Conservation (phyloP, 2,888 invertebrate species). For the Lacanobia wlatinum region DNA sequence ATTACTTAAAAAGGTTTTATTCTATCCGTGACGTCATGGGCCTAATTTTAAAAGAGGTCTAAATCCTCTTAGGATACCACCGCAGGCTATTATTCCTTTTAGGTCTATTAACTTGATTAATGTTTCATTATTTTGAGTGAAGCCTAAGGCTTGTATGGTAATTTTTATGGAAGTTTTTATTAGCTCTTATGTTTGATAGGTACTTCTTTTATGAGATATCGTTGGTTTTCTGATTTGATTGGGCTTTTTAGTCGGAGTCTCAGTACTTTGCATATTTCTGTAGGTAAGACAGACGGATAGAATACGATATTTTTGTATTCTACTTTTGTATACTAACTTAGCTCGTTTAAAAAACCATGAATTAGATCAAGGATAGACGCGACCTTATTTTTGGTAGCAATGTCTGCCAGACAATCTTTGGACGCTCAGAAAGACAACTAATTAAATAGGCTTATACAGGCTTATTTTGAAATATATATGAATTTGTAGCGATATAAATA, state of each 20-base stretch:
- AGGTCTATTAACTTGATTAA: conserved; percentile 66
- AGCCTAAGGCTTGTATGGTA: conserved; percentile 45
- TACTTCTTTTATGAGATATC: conserved; percentile 43
- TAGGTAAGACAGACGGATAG: not conserved
- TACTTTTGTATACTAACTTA: too few relatives aligned
- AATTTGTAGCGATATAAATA: not conserved
- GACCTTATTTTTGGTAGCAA: not conserved
- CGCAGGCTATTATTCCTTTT: conserved; percentile 54
- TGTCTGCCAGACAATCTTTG: not conserved
- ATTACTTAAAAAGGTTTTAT: conserved; percentile 17
- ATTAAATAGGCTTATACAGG: not conserved
- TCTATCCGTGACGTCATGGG: conserved; percentile 17
- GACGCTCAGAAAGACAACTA: not conserved
- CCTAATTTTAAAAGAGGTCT: conserved; percentile 48
- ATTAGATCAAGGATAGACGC: not conserved
- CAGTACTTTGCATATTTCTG: not conserved
- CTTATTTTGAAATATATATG: not conserved
- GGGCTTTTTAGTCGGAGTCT: not conserved
- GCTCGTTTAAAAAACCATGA: not conserved
- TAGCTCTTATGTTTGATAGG: conserved; percentile 26
- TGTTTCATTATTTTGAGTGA: conserved; percentile 71
- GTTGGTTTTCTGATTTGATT: conserved; percentile 29
- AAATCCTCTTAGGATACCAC: conserved; percentile 61
- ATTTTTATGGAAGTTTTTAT: conserved; percentile 59
- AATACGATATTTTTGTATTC: too few relatives aligned